These are phyloP conservation scores for Ichneumoninae sp. DNA, from an alignment of 2,888 invertebrate genomes.

Conservation along the genomic window DNA sequence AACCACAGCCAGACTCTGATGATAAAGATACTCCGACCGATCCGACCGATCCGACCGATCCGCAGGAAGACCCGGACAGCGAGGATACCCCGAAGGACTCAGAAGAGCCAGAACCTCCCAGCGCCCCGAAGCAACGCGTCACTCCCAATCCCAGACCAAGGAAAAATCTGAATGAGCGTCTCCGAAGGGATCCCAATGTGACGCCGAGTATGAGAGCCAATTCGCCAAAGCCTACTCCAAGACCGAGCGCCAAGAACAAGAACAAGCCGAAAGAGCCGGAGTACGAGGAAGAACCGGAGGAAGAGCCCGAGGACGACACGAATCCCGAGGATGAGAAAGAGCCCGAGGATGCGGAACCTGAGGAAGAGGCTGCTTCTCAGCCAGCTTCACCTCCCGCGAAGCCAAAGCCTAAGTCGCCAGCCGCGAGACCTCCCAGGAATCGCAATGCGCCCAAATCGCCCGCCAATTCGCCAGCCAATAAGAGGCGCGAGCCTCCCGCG, in stretches of 20 bases:
- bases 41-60: too few relatives aligned
- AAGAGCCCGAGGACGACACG: slow-evolving; percentile 53
- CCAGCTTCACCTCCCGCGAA: slow-evolving; percentile 32
- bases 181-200: slow-evolving; percentile 19
- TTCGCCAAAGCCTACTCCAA: slow-evolving; percentile 12
- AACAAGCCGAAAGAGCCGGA: slow-evolving; percentile 45
- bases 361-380: slow-evolving; percentile 31
- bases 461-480: slow-evolving; percentile 34
- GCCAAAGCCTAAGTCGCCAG: slow-evolving; percentile 22
- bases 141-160: not conserved
- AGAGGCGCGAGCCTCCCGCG: slow-evolving; percentile 7
- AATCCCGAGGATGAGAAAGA: slow-evolving; percentile 56
- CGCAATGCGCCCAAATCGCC: slow-evolving; percentile 7
- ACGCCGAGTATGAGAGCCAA: slow-evolving; percentile 16
- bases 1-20: too few relatives aligned
- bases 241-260: not conserved
- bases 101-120: not conserved
- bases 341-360: slow-evolving; percentile 51
- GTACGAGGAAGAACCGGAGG: slow-evolving; percentile 55
- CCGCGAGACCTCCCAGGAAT: slow-evolving; percentile 37
- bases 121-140: not conserved
- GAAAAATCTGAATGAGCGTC: slow-evolving; percentile 24
- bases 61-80: not conserved
- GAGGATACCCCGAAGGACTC: not conserved
- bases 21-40: too few relatives aligned